Evolutionary conservation across 2,888 invertebrate genomes (phyloP).

Genomic region (Meiosimyza platycephala): DNA sequence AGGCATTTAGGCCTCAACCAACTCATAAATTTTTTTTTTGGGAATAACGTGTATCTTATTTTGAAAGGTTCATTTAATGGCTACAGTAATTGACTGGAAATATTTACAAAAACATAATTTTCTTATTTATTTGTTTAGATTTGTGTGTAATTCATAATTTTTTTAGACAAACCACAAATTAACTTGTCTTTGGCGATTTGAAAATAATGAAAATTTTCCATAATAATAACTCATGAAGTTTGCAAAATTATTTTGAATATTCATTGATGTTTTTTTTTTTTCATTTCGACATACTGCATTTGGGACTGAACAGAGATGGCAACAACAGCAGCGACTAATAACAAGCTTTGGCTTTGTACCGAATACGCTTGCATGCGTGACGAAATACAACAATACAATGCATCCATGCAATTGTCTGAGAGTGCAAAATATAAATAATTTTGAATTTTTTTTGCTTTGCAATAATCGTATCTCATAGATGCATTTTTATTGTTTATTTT

Average conservation of each 20-base stretch:
- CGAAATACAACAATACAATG: slow-evolving; percentile 46
- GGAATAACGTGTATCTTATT: too few relatives aligned
- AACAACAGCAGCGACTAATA: slow-evolving; percentile 15
- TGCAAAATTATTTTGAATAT: not conserved
- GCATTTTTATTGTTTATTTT: slow-evolving; percentile 28
- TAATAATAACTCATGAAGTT: too few relatives aligned
- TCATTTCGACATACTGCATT: slow-evolving; percentile 25
- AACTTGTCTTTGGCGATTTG: slow-evolving; percentile 3
- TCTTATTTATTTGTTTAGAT: too few relatives aligned
- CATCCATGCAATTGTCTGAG: slow-evolving; percentile 24
- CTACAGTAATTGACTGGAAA: too few relatives aligned
- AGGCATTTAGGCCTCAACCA: too few relatives aligned
- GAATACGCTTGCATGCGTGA: slow-evolving; percentile 61
- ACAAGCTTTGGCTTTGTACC: slow-evolving; percentile 51
- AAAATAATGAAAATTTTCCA: slow-evolving; percentile 17
- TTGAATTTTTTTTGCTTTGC: not conserved
- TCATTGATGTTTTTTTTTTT: slow-evolving; percentile 7
- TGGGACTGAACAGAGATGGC: slow-evolving; percentile 1
- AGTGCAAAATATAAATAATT: not conserved
- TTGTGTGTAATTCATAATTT: not conserved
- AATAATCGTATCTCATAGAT: slow-evolving; percentile 18
- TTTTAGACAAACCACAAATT: not conserved
- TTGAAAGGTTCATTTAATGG: too few relatives aligned
- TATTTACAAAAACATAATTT: too few relatives aligned
- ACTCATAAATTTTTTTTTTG: too few relatives aligned